These are phyloP conservation scores for Acanthosepion pharaonis DNA, from an alignment of 2,888 invertebrate genomes.

Conservation along the genomic window DNA sequence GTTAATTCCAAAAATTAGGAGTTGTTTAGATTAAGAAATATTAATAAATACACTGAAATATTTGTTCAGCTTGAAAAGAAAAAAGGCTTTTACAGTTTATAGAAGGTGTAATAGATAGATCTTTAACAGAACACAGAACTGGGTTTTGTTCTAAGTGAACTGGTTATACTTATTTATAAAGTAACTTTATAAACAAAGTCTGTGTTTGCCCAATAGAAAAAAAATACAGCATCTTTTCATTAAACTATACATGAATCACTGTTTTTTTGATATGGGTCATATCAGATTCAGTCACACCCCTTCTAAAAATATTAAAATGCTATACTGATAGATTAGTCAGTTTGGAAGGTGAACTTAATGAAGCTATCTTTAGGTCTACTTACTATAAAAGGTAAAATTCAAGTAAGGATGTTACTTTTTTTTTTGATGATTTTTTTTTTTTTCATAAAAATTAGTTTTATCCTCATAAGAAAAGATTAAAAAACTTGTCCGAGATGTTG, in stretches of 20 bases:
- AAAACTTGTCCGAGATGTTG: too few relatives aligned
- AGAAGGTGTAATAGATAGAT: not conserved
- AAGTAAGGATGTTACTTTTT: not conserved
- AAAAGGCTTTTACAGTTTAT: not conserved
- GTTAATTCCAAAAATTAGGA: too few relatives aligned
- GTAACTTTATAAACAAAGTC: not conserved
- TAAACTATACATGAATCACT: not conserved
- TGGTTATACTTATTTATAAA: not conserved
- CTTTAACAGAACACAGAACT: not conserved
- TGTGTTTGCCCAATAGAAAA: not conserved
- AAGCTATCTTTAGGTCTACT: not conserved
- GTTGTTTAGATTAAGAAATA: too few relatives aligned
- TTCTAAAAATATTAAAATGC: slow-evolving; percentile 12
- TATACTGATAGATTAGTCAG: slow-evolving; percentile 9
- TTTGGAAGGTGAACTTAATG: not conserved
- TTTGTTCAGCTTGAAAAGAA: not conserved
- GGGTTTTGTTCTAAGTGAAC: not conserved
- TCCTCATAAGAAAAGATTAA: too few relatives aligned
- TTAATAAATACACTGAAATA: too few relatives aligned
- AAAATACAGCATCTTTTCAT: not conserved
- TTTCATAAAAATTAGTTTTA: too few relatives aligned
- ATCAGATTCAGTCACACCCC: not conserved
- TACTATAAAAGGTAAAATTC: not conserved
- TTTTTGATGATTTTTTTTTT: too few relatives aligned
- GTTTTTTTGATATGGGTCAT: not conserved